Percentiles rank a stretch among this genome's conserved stretches.
These are phyloP conservation scores for Bothrops alternatus DNA, from an alignment of 2,797 vertebrate genomes.

Conservation along the genomic window DNA sequence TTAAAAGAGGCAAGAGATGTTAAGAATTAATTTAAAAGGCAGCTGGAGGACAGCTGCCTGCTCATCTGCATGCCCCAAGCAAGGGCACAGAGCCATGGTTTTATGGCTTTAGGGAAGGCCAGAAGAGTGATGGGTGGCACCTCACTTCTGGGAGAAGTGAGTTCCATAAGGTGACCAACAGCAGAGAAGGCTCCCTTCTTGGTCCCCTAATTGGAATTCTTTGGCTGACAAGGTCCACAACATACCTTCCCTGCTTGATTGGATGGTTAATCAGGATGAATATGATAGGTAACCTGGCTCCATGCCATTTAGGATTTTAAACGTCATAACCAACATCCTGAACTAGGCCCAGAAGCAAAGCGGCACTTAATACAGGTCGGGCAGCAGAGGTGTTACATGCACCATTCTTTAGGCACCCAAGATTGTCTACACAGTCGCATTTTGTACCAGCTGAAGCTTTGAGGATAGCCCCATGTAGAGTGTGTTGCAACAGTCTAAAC, in stretches of 20 bases:
- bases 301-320: background rate
- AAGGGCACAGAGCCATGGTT: background rate
- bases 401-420: background rate
- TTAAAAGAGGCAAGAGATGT: background rate
- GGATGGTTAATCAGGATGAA: background rate
- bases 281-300: background rate
- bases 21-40: background rate
- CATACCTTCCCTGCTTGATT: background rate
- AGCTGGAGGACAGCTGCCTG: background rate
- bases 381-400: background rate
- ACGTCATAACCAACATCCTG: background rate
- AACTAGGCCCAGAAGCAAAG: background rate
- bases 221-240: background rate
- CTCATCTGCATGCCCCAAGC: background rate
- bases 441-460: background rate
- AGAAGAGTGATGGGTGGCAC: background rate
- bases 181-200: background rate
- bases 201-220: background rate
- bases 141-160: background rate
- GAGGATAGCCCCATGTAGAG: background rate
- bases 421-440: background rate
- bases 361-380: background rate
- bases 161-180: background rate
- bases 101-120: background rate
- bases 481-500: background rate